Percentiles rank a stretch among this genome's conserved stretches.
Conservation (phyloP, 2,888 invertebrate genomes). For the Choreutis nemorana region DNA sequence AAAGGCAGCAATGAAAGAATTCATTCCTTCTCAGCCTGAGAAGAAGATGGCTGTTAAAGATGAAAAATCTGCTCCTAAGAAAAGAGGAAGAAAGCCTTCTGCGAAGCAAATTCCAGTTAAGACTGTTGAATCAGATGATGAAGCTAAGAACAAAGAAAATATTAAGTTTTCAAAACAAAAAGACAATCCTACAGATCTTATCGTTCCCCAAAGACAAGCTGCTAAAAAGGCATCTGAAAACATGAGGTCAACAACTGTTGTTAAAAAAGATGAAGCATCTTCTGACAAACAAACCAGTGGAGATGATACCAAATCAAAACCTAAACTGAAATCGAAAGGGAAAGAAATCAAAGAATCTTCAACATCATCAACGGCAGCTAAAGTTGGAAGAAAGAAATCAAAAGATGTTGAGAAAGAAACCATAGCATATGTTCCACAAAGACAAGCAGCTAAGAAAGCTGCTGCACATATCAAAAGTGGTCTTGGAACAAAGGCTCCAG, state of each 20-base stretch:
- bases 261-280: slow-evolving; percentile 43
- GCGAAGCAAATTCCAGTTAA: slow-evolving; percentile 38
- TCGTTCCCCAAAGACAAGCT: slow-evolving; percentile 89
- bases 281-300: slow-evolving; percentile 34
- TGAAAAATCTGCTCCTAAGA: slow-evolving; percentile 44
- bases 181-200: slow-evolving; percentile 78
- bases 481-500: slow-evolving; percentile 64
- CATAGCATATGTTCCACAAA: slow-evolving; percentile 85
- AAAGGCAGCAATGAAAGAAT: slow-evolving; percentile 87
- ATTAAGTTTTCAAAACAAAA: slow-evolving; percentile 53
- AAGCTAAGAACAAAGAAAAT: slow-evolving; percentile 58
- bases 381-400: slow-evolving; percentile 52
- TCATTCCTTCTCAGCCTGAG: slow-evolving; percentile 63
- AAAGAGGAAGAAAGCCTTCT: slow-evolving; percentile 53
- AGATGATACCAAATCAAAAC: slow-evolving; percentile 40
- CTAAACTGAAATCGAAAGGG: slow-evolving; percentile 49
- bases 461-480: slow-evolving; percentile 90
- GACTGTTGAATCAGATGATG: slow-evolving; percentile 41
- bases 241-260: slow-evolving; percentile 73
- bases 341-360: slow-evolving; percentile 49
- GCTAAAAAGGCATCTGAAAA: slow-evolving; percentile 92
- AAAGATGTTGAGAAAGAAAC: slow-evolving; percentile 73
- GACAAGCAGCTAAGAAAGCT: slow-evolving; percentile 91
- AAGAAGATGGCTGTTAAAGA: slow-evolving; percentile 27
- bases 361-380: slow-evolving; percentile 20